A percentile compares a stretch with the other conserved stretches of the same genome.
These are phyloP conservation scores for Medauroidea extradentata DNA, from an alignment of 1,140 invertebrate species.

Conservation along the genomic window DNA sequence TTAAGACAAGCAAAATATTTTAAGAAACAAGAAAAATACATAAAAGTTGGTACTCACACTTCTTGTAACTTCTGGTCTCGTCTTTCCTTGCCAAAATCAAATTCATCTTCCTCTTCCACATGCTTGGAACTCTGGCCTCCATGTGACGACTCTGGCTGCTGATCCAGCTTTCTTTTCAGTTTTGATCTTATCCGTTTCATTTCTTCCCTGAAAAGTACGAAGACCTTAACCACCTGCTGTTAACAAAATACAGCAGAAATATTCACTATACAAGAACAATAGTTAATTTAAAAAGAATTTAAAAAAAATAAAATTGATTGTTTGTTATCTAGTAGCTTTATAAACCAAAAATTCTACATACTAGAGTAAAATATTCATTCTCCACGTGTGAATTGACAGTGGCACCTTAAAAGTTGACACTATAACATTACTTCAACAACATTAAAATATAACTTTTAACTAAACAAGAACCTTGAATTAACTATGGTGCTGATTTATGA, in stretches of 20 bases:
- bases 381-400: too few species aligned
- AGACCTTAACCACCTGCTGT: conserved; percentile 11
- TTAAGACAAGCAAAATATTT: conserved; percentile 5
- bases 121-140: conserved; percentile 6
- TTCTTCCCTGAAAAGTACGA: conserved; percentile 36
- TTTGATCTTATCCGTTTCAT: conserved; percentile 44
- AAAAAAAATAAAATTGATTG: too few species aligned
- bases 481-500: too few species aligned
- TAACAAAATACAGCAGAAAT: conserved; percentile 4
- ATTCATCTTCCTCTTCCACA: conserved; percentile 48
- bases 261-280: conserved; percentile 4
- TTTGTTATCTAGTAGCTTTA: too few species aligned
- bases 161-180: conserved; percentile 32
- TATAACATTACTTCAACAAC: too few species aligned
- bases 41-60: conserved; percentile 47
- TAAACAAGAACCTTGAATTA: too few species aligned
- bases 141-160: conserved; percentile 14
- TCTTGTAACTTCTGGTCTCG: conserved; percentile 60
- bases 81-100: conserved; percentile 64
- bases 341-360: too few species aligned
- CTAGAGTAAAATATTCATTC: too few species aligned
- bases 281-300: too few species aligned
- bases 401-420: too few species aligned
- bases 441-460: too few species aligned
- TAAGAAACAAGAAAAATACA: neutral